phyloP scores from a whole-genome alignment of 2,888 invertebrate genomes.

The Capitulum mitella region DNA sequence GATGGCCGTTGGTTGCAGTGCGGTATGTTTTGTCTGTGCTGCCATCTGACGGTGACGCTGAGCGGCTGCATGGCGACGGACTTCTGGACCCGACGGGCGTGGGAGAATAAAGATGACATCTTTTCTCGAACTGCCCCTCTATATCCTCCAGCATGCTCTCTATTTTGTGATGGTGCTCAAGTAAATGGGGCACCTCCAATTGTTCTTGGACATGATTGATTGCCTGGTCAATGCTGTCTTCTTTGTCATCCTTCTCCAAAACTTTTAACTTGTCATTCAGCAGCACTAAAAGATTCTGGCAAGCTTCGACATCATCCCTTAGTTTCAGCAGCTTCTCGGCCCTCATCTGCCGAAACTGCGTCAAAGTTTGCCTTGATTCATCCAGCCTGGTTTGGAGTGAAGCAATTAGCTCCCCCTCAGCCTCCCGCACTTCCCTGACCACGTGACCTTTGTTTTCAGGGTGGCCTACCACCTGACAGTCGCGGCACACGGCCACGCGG shows the following conservation, averaged over 20 bases:
- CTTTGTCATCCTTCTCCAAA: background rate
- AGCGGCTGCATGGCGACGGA: background rate
- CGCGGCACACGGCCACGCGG: constrained; percentile 33
- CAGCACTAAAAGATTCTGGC: background rate
- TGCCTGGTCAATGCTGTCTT: background rate
- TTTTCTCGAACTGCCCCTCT: background rate
- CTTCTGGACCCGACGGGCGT: background rate
- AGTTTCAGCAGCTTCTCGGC: background rate
- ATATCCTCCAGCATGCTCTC: background rate
- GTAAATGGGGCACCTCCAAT: background rate
- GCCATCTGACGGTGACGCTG: background rate
- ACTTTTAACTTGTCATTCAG: background rate
- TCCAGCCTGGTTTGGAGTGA: background rate
- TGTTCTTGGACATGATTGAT: background rate
- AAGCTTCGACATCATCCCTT: background rate
- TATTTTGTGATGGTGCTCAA: background rate
- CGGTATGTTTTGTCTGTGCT: background rate
- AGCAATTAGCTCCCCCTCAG: background rate
- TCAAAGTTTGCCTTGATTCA: background rate
- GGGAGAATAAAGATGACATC: background rate
- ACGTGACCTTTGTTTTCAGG: constrained; percentile 32
- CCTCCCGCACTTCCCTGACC: constrained; percentile 26
- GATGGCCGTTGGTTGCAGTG: background rate
- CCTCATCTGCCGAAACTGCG: background rate
- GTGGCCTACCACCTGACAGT: constrained; percentile 35